Base-by-base conservation (phyloP, 2,113 vertebrate species). In the Microcebus jonahi region DNA sequence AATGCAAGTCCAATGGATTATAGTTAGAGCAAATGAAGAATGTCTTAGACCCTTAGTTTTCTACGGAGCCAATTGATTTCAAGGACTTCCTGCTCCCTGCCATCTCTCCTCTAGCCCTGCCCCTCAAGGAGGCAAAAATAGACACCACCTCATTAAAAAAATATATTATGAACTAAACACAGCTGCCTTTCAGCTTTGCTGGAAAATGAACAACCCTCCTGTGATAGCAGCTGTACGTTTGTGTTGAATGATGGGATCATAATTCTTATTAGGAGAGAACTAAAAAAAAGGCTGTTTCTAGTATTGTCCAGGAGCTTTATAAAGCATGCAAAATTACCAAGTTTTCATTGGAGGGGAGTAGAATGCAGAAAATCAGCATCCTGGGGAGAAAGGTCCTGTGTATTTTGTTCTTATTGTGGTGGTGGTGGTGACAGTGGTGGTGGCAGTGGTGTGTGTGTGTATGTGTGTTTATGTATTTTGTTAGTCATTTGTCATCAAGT, bases 1-100 rank as follows among this genome's bases (percentile, higher is more conserved):
- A 98, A 95, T 97, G 88, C 79, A 95, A 96, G 98, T 98, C 96
- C 88, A 97, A 71, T 95, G 95, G 97, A 96, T 98, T 98, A 97
- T 68, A 39, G 90, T 95, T 97, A 97, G 93, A 98, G 97, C 67
- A 98, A 98, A 98, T 90, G n/a, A 98, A 88, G 98, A 88, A 79
- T 98, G 90, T 97, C 97, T 96, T 93, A 96, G 93, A 95, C 84
- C 75, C 90, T 96, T 95, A 50, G 70, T 97, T 98, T 96, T 97
- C 98, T 96, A 96, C 85, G 91, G 97, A 98, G 95, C 85, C 92
- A 48, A 90, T 90, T 81, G 96, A 98, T 95, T 96, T 93, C 70
- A 90, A 96, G 89, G 80, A 53, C 87, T 90, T 93, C 45, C 65
- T 96, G 45, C 61, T 91, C 79, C 23, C 70, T 79, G 53, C 39